Evolutionary conservation across 2,113 vertebrate species (phyloP).

Genomic region (Nerophis lumbriciformis): DNA sequence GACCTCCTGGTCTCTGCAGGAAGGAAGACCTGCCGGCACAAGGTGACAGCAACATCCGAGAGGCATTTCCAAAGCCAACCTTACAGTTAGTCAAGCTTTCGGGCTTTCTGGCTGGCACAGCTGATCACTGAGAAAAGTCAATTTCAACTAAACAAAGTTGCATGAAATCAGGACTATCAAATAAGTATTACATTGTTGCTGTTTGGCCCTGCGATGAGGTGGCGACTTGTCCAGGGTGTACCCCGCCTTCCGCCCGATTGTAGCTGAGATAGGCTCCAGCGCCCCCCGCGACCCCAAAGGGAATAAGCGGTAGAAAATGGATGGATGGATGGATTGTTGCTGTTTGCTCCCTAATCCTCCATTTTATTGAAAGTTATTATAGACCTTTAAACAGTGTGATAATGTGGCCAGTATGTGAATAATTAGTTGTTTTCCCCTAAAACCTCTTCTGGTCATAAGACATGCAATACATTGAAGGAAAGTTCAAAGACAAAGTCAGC

Average conservation of each 20-base stretch:
- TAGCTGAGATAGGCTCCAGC: too few species aligned
- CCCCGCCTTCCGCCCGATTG: too few species aligned
- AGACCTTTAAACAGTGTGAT: neutral
- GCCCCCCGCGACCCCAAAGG: too few species aligned
- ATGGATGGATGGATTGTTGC: conserved; percentile 2
- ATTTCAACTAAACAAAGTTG: conserved; percentile 32
- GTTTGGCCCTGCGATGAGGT: too few species aligned
- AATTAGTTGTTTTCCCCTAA: neutral
- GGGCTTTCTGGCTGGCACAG: conserved; percentile 33
- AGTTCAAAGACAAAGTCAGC: conserved; percentile 23
- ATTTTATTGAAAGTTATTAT: neutral
- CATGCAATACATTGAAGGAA: neutral
- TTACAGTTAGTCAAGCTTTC: conserved; percentile 23
- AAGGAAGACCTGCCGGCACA: conserved; percentile 46
- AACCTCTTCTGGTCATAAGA: conserved; percentile 22
- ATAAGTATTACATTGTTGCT: neutral
- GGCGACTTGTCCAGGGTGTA: too few species aligned
- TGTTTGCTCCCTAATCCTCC: neutral
- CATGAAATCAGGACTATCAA: conserved; percentile 36
- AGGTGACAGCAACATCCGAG: conserved; percentile 56
- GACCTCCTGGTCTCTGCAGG: conserved; percentile 37
- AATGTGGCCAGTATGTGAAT: neutral
- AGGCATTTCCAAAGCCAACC: conserved; percentile 57
- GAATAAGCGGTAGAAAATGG: too few species aligned
- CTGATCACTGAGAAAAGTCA: conserved; percentile 39